These are phyloP conservation scores for Drosophila longiperda DNA, from an alignment of 2,888 invertebrate species.

Conservation along the genomic window DNA sequence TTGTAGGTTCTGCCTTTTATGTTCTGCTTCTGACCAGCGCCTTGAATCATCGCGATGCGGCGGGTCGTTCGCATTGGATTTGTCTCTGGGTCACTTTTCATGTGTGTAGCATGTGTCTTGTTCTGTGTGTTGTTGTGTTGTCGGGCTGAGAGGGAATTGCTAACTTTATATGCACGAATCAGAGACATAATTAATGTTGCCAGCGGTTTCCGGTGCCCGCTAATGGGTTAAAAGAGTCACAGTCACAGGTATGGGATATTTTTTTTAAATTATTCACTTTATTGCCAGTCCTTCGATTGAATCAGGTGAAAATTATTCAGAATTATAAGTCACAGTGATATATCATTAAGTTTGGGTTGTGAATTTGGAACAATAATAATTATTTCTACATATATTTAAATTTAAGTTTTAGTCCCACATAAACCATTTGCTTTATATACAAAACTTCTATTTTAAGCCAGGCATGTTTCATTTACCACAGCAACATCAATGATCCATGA, in stretches of 20 bases:
- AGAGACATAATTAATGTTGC: constrained; percentile 62
- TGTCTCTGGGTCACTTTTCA: constrained; percentile 55
- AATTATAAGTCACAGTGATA: background rate
- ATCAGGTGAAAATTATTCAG: constrained; percentile 11
- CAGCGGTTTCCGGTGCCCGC: constrained; percentile 55
- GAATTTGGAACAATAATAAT: background rate
- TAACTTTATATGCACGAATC: constrained; percentile 62
- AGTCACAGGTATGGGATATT: background rate
- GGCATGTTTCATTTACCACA: constrained; percentile 17
- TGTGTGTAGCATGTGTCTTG: constrained; percentile 42
- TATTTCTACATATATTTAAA: background rate
- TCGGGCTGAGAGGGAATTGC: background rate
- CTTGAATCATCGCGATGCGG: constrained; percentile 63
- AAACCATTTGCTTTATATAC: constrained; percentile 9
- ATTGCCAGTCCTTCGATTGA: background rate
- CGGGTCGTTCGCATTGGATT: constrained; percentile 33
- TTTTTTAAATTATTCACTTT: background rate
- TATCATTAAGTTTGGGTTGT: background rate
- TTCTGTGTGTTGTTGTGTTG: constrained; percentile 24
- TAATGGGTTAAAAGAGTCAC: constrained; percentile 33
- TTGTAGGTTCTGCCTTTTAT: constrained; percentile 31
- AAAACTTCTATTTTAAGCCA: constrained; percentile 31
- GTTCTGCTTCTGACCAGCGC: constrained; percentile 30
- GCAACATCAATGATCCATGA: constrained; percentile 47
- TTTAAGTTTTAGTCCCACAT: background rate